phyloP scores from a whole-genome alignment of 2,797 vertebrate species.

The Falco cherrug region DNA sequence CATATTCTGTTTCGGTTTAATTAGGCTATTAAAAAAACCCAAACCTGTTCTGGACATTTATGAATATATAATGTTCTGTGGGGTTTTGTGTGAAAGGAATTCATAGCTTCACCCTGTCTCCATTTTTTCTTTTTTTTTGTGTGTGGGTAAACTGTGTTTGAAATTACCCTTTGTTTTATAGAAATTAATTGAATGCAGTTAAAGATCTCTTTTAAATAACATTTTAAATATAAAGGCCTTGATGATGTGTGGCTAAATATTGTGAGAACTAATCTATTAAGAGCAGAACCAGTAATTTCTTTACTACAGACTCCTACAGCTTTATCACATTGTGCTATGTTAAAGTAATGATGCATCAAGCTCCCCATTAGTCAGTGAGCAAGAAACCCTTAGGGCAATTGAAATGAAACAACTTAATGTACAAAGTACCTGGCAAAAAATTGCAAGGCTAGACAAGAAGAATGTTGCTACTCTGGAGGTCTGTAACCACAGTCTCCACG shows the following conservation, averaged over 20 bases:
- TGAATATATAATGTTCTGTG: not conserved
- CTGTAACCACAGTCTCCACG: slow-evolving; percentile 8
- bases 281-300: slow-evolving; percentile 39
- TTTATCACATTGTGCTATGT: slow-evolving; percentile 39
- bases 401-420: slow-evolving; percentile 51
- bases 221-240: not conserved
- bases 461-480: slow-evolving; percentile 33
- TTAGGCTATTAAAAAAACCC: not conserved
- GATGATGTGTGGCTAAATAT: not conserved
- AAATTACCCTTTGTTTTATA: slow-evolving; percentile 24
- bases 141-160: not conserved
- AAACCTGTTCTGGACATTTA: not conserved
- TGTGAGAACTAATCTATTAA: slow-evolving; percentile 57
- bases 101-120: not conserved
- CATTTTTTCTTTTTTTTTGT: not conserved
- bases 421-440: slow-evolving; percentile 53
- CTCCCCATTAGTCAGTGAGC: slow-evolving; percentile 50
- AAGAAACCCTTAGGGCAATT: slow-evolving; percentile 41
- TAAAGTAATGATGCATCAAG: slow-evolving; percentile 58
- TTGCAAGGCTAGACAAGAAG: slow-evolving; percentile 40
- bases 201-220: not conserved
- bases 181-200: not conserved
- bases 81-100: not conserved
- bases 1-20: not conserved
- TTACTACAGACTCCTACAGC: slow-evolving; percentile 21